Evolutionary conservation across 1,140 invertebrate species (phyloP), one percentile per base, ranked within the genome.

Genomic region (Matsumurasca onukii): DNA sequence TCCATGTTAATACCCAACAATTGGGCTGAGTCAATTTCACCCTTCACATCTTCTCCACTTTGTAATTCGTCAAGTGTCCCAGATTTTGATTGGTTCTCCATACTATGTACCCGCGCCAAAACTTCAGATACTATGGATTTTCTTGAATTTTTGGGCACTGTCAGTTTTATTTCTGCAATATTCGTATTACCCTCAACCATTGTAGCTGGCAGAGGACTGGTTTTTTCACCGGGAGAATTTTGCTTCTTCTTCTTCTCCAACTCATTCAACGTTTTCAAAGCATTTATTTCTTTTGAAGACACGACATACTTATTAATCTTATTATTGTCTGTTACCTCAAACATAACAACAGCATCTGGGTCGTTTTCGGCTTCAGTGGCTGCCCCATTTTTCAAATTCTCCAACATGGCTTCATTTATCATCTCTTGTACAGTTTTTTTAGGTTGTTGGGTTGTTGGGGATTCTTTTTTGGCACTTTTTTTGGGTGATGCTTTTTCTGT

Each of bases 241-340:
- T 69, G 55, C 48, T 69, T 73, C 31, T 73, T 73, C 22, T 70
- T 68, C 48, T 73, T 67, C 15, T 66, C 39, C 31, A 67, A 66
- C 63, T 73, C 72, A 59, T 73, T 73, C 29, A 73, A 61, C 15
- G 66, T 65, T 51, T 71, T 74, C 17, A 75, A 69, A 29, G 69
- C 68, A 63, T 69, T 71, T 17, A 76, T 70, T 31, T 76, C 75
- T 57, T 75, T 75, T 9, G 75, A 69, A 5, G 75, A 74, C 3
- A 76, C 52, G 9, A 76, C 75, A 70, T 73, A 75, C 64, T 76
- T 76, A 68, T 74, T 72, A 13, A 76, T 67, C 31, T 75, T 73
- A 45, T 70, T 71, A 55, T 76, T 67, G 22, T 74, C 74, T 22
- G 71, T 73, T 12, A 75, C 72, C 70, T 75, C 72, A 67, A 71